phyloP scores from a whole-genome alignment of 1,140 invertebrate genomes.

The Metopolophium dirhodum region DNA sequence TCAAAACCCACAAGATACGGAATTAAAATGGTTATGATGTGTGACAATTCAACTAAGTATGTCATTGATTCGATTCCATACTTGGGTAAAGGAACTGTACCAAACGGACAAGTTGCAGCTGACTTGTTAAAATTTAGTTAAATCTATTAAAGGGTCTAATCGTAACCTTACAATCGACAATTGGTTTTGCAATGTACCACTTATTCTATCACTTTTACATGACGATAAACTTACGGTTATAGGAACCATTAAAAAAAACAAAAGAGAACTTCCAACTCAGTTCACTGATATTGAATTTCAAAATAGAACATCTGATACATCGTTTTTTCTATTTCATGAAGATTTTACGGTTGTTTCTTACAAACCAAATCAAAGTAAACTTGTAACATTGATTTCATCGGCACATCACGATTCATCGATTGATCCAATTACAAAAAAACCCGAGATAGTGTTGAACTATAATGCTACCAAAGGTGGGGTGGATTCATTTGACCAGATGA shows the following conservation, averaged over 20 bases:
- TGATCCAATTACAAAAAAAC: slow-evolving; percentile 49
- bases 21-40: slow-evolving; percentile 63
- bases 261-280: slow-evolving; percentile 62
- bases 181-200: slow-evolving; percentile 63
- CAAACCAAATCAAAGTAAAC: slow-evolving; percentile 59
- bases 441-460: slow-evolving; percentile 57
- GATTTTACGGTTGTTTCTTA: slow-evolving; percentile 58
- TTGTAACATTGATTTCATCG: slow-evolving; percentile 60
- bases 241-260: slow-evolving; percentile 65
- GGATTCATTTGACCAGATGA: slow-evolving; percentile 61
- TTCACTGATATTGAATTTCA: slow-evolving; percentile 58
- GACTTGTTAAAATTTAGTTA: slow-evolving; percentile 61
- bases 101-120: slow-evolving; percentile 51
- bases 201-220: slow-evolving; percentile 61
- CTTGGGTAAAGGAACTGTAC: slow-evolving; percentile 60
- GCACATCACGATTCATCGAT: slow-evolving; percentile 58
- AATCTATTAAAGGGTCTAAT: slow-evolving; percentile 60
- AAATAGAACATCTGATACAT: slow-evolving; percentile 62
- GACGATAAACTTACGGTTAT: slow-evolving; percentile 62
- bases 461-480: slow-evolving; percentile 62
- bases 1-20: slow-evolving; percentile 65
- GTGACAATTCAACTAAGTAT: slow-evolving; percentile 62
- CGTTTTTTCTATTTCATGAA: slow-evolving; percentile 58
- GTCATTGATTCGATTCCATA: slow-evolving; percentile 62
- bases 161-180: slow-evolving; percentile 63